Conservation (phyloP, 2,113 vertebrate species). For the Aspidoscelis tigris region DNA sequence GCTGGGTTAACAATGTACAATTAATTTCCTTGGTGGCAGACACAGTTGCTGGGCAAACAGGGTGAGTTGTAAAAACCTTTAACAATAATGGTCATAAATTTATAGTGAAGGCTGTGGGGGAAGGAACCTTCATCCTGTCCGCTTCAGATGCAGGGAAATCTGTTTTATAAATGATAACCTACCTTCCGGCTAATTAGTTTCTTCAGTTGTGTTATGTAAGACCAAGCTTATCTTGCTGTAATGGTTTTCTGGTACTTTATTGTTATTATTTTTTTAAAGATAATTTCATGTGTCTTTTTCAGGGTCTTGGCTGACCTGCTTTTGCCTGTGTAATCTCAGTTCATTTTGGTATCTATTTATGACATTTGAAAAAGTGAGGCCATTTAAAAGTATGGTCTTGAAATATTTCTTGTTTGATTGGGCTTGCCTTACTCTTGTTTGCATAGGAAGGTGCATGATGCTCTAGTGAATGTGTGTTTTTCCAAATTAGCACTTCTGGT, state of each 20-base stretch:
- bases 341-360: fast-evolving
- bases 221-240: not conserved
- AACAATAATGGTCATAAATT: not conserved
- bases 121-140: not conserved
- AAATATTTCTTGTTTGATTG: not conserved
- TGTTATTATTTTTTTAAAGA: not conserved
- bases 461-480: not conserved
- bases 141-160: constrained; percentile 3
- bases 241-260: not conserved
- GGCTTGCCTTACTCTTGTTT: not conserved
- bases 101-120: not conserved
- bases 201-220: not conserved
- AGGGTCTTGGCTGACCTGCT: not conserved
- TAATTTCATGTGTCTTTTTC: not conserved
- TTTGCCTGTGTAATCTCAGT: not conserved
- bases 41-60: not conserved
- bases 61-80: not conserved
- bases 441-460: not conserved
- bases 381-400: fast-evolving
- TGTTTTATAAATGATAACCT: constrained; percentile 9
- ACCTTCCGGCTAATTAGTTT: constrained; percentile 16
- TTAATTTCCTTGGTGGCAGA: not conserved
- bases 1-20: fast-evolving
- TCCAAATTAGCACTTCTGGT: constrained; percentile 3
- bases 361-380: not conserved